Evolutionary conservation across 2,113 vertebrate genomes (phyloP), one percentile per base, ranked within the genome.

Genomic region (Prunella fulvescens): DNA sequence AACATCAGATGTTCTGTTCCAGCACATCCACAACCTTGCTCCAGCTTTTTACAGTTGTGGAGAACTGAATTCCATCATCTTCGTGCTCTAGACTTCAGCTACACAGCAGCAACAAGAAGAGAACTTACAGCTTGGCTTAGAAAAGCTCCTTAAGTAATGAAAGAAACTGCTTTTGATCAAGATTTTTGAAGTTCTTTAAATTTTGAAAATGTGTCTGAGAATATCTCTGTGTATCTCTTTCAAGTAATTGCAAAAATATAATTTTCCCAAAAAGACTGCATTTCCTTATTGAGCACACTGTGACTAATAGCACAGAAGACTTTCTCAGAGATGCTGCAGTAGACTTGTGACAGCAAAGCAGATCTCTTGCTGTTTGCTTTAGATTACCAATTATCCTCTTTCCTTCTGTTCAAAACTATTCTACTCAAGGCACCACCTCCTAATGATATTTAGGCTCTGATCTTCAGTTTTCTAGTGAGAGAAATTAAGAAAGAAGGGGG

Each of bases 1-100:
- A 60, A 35, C 0, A 0, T 28, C 29, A 44, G 9, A 44, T 0
- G 0, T 39, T 4, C 66, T 42, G 35, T 40, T 88, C 16, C 71
- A 61, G 50, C 19, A 69, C 18, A 35, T 9, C 14, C 56, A 33
- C 2, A 0, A 10, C 10, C 23, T 4, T 4, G 10, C 53, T 56
- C 57, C 53, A 40, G 33, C 37, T 82, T 45, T 40, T 76, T 64
- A n/a, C 33, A 79, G 3, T 2, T 39, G 22, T 3, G 4, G 39
- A 11, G 16, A 66, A 60, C 12, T 50, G 26, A 40, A 40, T 72
- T 76, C 45, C 5, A 3, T 9, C n/a, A 45, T 28, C 53, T 48
- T 64, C 7, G 1, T 25, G 48, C 42, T 76, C 37, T 45, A 28
- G 18, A 24, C n/a, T 60, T 71, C 17, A 78, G 28, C 14, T 65